Percentiles rank a stretch among this genome's conserved stretches.
Conservation (phyloP, 1,140 invertebrate species). For the Habropoda laboriosa region DNA sequence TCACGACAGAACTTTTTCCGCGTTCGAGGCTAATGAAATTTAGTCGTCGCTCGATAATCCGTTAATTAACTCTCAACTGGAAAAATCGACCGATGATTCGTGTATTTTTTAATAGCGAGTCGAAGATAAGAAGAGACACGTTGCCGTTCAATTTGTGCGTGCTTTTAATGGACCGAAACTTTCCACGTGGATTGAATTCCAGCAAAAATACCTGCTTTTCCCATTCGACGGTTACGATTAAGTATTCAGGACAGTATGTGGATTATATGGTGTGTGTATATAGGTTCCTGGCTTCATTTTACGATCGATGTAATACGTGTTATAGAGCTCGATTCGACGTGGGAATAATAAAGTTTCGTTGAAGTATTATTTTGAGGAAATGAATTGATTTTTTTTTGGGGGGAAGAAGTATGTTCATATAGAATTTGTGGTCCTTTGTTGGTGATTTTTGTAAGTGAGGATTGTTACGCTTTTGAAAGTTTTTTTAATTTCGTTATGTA, state of each 20-base stretch:
- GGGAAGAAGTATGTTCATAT: not conserved
- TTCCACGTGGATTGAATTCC: not conserved
- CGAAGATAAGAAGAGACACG: not conserved
- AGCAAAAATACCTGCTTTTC: not conserved
- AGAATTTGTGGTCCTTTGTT: not conserved
- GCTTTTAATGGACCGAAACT: no score
- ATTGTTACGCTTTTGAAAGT: no score
- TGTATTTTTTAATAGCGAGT: not conserved
- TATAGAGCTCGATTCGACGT: no score
- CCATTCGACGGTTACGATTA: not conserved
- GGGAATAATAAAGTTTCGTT: no score
- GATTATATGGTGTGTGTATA: no score
- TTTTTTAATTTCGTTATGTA: not conserved
- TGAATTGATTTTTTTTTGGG: no score
- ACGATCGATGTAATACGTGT: no score
- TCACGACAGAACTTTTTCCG: not conserved
- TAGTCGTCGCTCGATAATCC: not conserved
- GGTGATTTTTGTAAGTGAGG: not conserved
- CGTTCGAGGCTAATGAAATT: not conserved
- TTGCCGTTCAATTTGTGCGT: not conserved
- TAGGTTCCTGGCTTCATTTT: no score
- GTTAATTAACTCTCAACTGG: constrained; percentile 6
- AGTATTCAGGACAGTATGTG: not conserved
- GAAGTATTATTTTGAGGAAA: no score
- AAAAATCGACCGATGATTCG: not conserved